A percentile compares a stretch with the other conserved stretches of the same genome.
phyloP scores from a whole-genome alignment of 2,797 vertebrate species.

The Sebastes baramenuke region DNA sequence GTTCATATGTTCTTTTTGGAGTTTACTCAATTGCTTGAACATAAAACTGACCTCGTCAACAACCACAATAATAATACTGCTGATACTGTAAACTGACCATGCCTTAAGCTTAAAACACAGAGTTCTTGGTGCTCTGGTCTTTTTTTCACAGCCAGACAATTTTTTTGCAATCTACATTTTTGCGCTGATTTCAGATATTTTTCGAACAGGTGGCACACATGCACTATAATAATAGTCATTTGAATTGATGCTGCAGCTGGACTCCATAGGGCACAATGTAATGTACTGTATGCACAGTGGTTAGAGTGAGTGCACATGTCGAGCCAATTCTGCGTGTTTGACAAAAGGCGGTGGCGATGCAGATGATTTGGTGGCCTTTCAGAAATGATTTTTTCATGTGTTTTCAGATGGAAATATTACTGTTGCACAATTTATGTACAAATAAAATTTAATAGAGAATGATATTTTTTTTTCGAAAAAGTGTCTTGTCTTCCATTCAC shows the following conservation, averaged over 20 bases:
- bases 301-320: conserved; percentile 61
- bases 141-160: conserved; percentile 62
- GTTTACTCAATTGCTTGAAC: conserved; percentile 32
- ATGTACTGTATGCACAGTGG: conserved; percentile 64
- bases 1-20: background rate
- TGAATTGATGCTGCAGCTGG: conserved; percentile 74
- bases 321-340: conserved; percentile 59
- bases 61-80: conserved; percentile 18
- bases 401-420: conserved; percentile 79
- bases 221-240: conserved; percentile 73
- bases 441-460: conserved; percentile 86
- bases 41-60: conserved; percentile 28
- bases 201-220: conserved; percentile 65
- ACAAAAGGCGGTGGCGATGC: conserved; percentile 59
- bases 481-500: conserved; percentile 23
- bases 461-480: conserved; percentile 63
- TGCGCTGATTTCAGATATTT: conserved; percentile 71
- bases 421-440: conserved; percentile 87
- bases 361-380: conserved; percentile 76
- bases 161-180: conserved; percentile 63
- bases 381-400: conserved; percentile 73
- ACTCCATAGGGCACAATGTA: conserved; percentile 78
- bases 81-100: conserved; percentile 72
- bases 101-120: conserved; percentile 76
- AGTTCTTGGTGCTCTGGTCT: conserved; percentile 72